These are phyloP conservation scores for Xestia ashworthii DNA, from an alignment of 2,888 invertebrate species.

Conservation along the genomic window DNA sequence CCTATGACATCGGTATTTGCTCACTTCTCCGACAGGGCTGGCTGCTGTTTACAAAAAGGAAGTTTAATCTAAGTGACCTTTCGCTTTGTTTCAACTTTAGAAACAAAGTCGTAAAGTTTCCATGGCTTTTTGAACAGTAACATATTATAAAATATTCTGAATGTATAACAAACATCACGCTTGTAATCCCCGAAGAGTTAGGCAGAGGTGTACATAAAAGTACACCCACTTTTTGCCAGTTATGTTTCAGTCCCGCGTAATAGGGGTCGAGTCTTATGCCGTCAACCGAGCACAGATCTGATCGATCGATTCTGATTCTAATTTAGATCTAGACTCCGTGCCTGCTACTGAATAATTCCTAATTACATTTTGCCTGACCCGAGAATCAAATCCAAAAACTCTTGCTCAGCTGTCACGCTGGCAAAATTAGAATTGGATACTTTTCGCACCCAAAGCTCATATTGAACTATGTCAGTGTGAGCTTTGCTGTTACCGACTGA, in stretches of 20 bases:
- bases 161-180: neutral
- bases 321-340: neutral
- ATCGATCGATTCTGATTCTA: too few relatives aligned
- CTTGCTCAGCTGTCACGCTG: neutral
- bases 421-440: neutral
- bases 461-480: too few relatives aligned
- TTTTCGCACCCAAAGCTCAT: neutral
- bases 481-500: too few relatives aligned
- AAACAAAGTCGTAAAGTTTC: neutral
- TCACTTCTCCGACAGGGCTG: constrained; percentile 58
- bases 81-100: neutral
- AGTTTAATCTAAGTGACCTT: too few relatives aligned
- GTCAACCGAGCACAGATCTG: too few relatives aligned
- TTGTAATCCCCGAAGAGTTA: neutral
- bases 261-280: neutral
- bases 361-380: neutral
- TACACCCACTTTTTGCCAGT: neutral
- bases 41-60: neutral
- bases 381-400: neutral
- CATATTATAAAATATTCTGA: neutral
- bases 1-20: constrained; percentile 58
- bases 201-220: too few relatives aligned
- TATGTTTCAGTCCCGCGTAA: neutral
- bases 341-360: neutral
- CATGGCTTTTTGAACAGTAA: neutral